Evolutionary conservation across 2,888 invertebrate species (phyloP).

Genomic region (Acleris holmiana): DNA sequence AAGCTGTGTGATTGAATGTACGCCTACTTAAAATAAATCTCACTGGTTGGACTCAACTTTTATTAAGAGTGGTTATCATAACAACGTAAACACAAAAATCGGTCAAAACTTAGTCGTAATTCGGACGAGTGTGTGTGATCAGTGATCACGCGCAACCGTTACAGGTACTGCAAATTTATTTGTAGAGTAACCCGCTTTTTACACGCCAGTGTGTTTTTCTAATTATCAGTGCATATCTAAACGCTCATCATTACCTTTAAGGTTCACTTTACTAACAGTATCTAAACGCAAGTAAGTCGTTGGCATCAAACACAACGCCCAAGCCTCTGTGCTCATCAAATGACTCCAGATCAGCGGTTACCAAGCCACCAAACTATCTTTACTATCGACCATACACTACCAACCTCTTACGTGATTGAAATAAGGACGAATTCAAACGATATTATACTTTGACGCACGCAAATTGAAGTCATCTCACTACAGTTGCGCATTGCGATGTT

Average conservation of each 20-base stretch:
- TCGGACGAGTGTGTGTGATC: no score
- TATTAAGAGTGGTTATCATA: no score
- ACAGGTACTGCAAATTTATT: no score
- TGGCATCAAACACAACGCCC: slow-evolving; percentile 11
- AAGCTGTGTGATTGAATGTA: no score
- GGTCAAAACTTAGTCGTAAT: no score
- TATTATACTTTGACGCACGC: background rate
- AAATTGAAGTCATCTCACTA: slow-evolving; percentile 15
- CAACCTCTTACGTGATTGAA: background rate
- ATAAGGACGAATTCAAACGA: slow-evolving; percentile 1
- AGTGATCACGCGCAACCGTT: no score
- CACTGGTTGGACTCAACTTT: no score
- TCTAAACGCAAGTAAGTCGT: slow-evolving; percentile 8
- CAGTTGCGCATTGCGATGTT: slow-evolving; percentile 24
- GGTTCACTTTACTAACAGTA: background rate
- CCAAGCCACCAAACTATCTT: background rate
- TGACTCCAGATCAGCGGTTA: slow-evolving; percentile 19
- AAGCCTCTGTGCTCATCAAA: slow-evolving; percentile 6
- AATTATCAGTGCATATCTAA: background rate
- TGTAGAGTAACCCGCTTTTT: background rate
- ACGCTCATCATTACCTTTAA: background rate
- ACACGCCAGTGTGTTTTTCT: no score
- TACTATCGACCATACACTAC: background rate
- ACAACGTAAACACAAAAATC: no score
- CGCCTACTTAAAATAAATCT: no score